A percentile compares a stretch with the other conserved stretches of the same genome.
Conservation (phyloP, 2,113 vertebrate genomes). For the Nymphicus hollandicus region DNA sequence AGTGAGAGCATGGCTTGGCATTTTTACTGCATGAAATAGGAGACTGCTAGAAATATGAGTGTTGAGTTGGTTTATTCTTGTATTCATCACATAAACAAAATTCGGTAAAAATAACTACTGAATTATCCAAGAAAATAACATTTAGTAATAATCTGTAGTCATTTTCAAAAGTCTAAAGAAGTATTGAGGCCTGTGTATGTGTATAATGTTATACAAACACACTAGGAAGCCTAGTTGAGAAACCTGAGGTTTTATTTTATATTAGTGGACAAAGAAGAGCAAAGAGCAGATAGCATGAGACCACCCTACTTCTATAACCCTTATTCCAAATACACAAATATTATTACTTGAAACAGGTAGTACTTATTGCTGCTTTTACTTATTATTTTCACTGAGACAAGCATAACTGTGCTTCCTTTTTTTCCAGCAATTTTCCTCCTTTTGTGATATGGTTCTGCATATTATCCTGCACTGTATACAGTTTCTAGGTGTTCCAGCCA, state of each 20-base stretch:
- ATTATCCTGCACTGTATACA: background rate
- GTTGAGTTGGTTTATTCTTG: background rate
- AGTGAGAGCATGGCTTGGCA: background rate
- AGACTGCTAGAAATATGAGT: background rate
- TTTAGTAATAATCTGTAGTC: background rate
- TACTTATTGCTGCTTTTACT: background rate
- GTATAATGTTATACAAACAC: background rate
- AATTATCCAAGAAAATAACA: background rate
- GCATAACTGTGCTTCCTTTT: background rate
- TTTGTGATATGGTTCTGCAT: background rate
- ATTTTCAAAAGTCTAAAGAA: background rate
- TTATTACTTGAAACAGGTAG: background rate
- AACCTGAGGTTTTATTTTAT: background rate
- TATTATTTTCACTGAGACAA: background rate
- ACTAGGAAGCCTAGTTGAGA: background rate
- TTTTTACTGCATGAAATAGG: slow-evolving; percentile 1
- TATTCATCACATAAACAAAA: background rate
- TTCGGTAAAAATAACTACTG: background rate
- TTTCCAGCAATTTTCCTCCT: background rate
- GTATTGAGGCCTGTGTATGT: background rate
- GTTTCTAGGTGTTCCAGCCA: background rate
- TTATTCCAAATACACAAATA: background rate
- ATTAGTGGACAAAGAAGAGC: background rate
- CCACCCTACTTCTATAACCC: background rate
- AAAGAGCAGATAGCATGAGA: background rate